Evolutionary conservation across 2,888 invertebrate genomes (phyloP).

Genomic region (Cerceris ruficornis): DNA sequence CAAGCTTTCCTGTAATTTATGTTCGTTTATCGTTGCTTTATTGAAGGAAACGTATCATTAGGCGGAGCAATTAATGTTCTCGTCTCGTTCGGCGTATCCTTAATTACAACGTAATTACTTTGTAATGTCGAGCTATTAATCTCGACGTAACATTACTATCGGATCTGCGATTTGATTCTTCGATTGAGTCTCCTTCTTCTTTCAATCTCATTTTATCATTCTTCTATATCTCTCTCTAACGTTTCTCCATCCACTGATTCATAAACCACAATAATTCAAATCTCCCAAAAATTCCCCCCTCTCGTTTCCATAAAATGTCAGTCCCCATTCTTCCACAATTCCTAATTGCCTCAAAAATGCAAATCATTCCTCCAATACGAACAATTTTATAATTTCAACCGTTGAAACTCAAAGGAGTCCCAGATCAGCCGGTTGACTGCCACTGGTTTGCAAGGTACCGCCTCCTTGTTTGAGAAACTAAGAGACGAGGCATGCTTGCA

Average conservation of each 20-base stretch:
- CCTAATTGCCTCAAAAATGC: no score
- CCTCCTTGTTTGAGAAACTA: conserved; percentile 78
- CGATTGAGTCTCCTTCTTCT: conserved; percentile 17
- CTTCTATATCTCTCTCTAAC: no score
- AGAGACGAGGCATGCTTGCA: conserved; percentile 69
- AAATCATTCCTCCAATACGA: no score
- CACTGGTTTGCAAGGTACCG: conserved; percentile 75
- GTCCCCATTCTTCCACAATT: no score
- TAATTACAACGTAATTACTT: conserved; percentile 54
- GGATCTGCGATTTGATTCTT: conserved; percentile 23
- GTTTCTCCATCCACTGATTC: no score
- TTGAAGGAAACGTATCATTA: conserved; percentile 52
- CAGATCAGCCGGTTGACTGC: conserved; percentile 72
- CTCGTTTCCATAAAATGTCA: no score
- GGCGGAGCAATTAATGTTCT: conserved; percentile 48
- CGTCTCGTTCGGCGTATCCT: conserved; percentile 13
- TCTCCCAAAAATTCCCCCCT: neutral
- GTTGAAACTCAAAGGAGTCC: neutral
- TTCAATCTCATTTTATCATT: neutral
- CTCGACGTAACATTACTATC: conserved; percentile 43
- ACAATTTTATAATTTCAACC: no score
- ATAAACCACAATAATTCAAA: no score
- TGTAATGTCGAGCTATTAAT: conserved; percentile 53
- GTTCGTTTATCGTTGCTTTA: conserved; percentile 44
- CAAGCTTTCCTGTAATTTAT: conserved; percentile 12